These are phyloP conservation scores for Oryzias curvinotus DNA, from an alignment of 2,113 vertebrate species.

Conservation along the genomic window DNA sequence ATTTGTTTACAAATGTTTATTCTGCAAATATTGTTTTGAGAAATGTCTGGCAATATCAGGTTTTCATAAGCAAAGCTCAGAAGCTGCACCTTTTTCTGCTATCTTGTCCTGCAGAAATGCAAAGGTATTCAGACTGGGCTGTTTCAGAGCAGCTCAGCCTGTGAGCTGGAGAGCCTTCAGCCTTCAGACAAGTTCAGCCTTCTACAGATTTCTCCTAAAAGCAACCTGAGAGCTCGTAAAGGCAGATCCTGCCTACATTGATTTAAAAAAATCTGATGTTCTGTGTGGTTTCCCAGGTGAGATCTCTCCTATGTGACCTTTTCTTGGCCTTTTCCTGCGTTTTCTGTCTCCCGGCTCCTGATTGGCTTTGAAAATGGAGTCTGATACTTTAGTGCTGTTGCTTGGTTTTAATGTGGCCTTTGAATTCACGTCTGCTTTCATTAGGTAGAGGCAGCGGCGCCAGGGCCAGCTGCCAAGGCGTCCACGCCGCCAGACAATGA, in stretches of 20 bases:
- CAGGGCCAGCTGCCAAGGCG: constrained; percentile 55
- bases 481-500: constrained; percentile 50
- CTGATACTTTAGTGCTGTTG: constrained; percentile 30
- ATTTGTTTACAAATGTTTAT: constrained; percentile 24
- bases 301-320: constrained; percentile 16
- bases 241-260: no score
- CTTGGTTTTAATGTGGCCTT: constrained; percentile 48
- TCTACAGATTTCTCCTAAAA: no score
- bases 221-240: no score
- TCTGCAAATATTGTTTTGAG: constrained; percentile 20
- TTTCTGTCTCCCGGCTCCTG: constrained; percentile 9
- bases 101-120: no score
- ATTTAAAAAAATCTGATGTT: background rate
- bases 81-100: no score
- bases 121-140: no score
- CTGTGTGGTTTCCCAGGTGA: background rate
- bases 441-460: constrained; percentile 52
- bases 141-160: no score
- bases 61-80: no score
- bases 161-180: no score
- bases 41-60: constrained; percentile 9
- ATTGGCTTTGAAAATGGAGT: constrained; percentile 19
- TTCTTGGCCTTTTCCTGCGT: background rate
- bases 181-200: no score
- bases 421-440: constrained; percentile 57